Percentiles rank a stretch among this genome's conserved stretches.
These are phyloP conservation scores for Paradisaea rubra DNA, from an alignment of 2,113 vertebrate species.

Conservation along the genomic window DNA sequence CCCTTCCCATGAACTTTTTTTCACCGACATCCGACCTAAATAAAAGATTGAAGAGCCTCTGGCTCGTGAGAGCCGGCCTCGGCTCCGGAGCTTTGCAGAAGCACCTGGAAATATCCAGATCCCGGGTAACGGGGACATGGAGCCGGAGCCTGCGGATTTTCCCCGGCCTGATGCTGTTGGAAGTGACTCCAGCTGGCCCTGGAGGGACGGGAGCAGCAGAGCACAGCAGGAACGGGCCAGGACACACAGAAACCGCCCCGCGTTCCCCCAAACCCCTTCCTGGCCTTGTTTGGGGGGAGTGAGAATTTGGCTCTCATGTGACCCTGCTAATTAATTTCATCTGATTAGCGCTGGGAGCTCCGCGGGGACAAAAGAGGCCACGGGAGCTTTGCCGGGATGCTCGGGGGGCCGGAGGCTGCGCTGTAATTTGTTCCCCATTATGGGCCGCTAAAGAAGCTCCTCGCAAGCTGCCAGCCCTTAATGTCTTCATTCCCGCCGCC, in stretches of 20 bases:
- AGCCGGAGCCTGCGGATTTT: rapidly evolving
- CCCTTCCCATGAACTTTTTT: too few species aligned
- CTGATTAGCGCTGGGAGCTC: neutral
- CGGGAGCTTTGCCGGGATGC: neutral
- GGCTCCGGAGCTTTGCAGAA: rapidly evolving
- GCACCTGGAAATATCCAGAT: neutral
- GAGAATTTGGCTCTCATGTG: neutral
- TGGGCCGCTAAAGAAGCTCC: neutral
- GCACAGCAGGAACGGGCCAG: neutral
- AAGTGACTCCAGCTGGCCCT: rapidly evolving
- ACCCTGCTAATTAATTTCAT: neutral
- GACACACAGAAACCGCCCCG: neutral
- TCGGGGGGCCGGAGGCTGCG: neutral
- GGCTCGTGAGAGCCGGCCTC: rapidly evolving
- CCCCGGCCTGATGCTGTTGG: rapidly evolving
- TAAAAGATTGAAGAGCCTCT: neutral
- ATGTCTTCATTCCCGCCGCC: slow-evolving; percentile 27
- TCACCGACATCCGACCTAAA: neutral
- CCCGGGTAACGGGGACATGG: rapidly evolving
- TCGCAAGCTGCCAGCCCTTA: neutral
- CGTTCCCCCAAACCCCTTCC: neutral
- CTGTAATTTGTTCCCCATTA: slow-evolving; percentile 38
- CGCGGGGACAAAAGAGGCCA: neutral
- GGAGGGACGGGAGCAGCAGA: neutral
- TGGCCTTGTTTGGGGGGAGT: neutral